Conservation (phyloP, 1,140 invertebrate genomes). For the Atta texana region DNA sequence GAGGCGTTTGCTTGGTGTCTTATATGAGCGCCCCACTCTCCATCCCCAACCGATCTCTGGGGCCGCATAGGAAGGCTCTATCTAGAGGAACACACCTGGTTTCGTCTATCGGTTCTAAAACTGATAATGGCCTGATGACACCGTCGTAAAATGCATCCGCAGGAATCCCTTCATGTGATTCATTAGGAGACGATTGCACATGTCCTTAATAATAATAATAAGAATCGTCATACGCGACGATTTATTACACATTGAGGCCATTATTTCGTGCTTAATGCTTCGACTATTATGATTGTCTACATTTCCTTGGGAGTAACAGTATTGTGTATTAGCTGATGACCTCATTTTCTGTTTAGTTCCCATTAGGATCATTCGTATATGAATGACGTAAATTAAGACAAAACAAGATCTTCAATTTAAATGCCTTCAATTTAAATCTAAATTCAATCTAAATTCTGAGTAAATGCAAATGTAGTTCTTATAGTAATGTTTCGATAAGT, state of each 20-base stretch:
- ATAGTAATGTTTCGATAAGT: background rate
- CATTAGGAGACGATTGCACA: background rate
- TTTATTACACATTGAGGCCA: constrained; percentile 26
- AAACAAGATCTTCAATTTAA: background rate
- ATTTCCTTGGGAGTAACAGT: constrained; percentile 6
- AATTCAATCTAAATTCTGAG: background rate
- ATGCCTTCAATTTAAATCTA: background rate
- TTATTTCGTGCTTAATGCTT: constrained; percentile 24
- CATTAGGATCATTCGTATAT: background rate
- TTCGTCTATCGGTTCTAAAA: constrained; percentile 76
- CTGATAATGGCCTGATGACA: constrained; percentile 27
- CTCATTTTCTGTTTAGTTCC: constrained; percentile 10
- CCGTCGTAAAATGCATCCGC: background rate
- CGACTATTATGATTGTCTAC: background rate
- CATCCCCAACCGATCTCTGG: constrained; percentile 73
- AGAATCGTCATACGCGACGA: background rate
- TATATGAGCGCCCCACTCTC: constrained; percentile 86
- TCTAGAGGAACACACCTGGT: constrained; percentile 80
- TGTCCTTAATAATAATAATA: constrained; percentile 29
- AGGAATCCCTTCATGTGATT: background rate
- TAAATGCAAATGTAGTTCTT: background rate
- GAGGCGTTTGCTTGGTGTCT: constrained; percentile 85
- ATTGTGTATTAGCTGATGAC: background rate
- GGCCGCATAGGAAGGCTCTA: constrained; percentile 82
- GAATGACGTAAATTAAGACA: background rate